Evolutionary conservation across 37 sponge, comb jelly and placozoan genomes (phyloP), one percentile per base, ranked within the genome.

Genomic region (Mnemiopsis leidyi): DNA sequence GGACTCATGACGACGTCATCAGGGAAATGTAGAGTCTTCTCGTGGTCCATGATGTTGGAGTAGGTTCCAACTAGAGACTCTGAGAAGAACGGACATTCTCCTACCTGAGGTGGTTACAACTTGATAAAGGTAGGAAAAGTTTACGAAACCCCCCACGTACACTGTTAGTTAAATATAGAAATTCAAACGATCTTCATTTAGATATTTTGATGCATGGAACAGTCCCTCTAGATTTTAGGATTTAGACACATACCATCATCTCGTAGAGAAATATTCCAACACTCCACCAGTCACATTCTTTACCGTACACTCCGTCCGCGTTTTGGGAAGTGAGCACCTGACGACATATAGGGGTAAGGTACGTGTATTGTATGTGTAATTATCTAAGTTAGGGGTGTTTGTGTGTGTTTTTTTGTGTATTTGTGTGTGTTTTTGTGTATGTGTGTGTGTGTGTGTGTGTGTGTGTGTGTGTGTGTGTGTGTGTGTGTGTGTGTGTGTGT

Each of bases 221-320:
- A n/a, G n/a, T n/a, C n/a, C n/a, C n/a, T n/a, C n/a, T n/a, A n/a
- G n/a, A n/a, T n/a, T n/a, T n/a, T 48, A 48, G 13, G 13, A 13
- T 48, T 5, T 13, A 13, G 61, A 26, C 31, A 92, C 95, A 92
- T 68, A 94, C 92, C 35, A 95, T 61, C 73, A 98, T 97, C 94
- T 98, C 99, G 93, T 95, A 98, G 88, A 97, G 94, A 76, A 96
- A 95, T 83, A 98, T 95, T 32, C 99, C 99, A 82, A 98, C 96
- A 37, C 97, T 97, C 99, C 99, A 98, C 97, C 97, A 98, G 93
- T 98, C 99, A 94, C 99, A 98, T 93, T 98, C 99, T 21, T 92
- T 38, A 16, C 99, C 99, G 68, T 98, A 98, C 92, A 94, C 94
- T 0, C 97, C 99, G 7, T 79, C 23, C 23, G 82, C 82, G 9